These are phyloP conservation scores for Hypselothyrea guttata DNA, from an alignment of 2,888 invertebrate genomes.

Conservation along the genomic window DNA sequence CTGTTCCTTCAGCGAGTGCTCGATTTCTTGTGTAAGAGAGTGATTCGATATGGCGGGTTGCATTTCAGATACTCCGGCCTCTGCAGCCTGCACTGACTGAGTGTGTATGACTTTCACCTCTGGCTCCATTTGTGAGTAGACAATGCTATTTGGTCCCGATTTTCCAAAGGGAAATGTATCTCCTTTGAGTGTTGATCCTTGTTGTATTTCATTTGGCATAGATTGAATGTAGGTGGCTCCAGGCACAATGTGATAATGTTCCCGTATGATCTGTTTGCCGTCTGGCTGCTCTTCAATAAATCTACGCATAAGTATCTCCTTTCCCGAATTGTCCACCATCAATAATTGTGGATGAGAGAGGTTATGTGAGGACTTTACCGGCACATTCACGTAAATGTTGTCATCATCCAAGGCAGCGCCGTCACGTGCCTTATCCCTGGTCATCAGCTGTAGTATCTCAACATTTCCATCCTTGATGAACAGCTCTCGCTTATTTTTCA, in stretches of 20 bases:
- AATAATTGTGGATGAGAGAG: conserved; percentile 85
- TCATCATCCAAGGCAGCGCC: conserved; percentile 84
- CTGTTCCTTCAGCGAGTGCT: conserved; percentile 88
- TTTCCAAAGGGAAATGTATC: conserved; percentile 78
- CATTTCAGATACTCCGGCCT: conserved; percentile 74
- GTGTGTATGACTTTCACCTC: conserved; percentile 83
- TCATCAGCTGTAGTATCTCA: conserved; percentile 90
- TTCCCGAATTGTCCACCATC: conserved; percentile 90
- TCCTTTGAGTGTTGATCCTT: conserved; percentile 74
- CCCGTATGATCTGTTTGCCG: conserved; percentile 85
- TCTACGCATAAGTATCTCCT: conserved; percentile 91
- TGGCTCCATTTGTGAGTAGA: conserved; percentile 83
- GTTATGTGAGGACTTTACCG: conserved; percentile 83
- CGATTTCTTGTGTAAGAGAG: conserved; percentile 86
- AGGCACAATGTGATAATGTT: conserved; percentile 82
- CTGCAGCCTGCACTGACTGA: conserved; percentile 78
- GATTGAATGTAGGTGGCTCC: conserved; percentile 80
- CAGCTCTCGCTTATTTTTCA: conserved; percentile 85
- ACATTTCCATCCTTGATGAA: conserved; percentile 93
- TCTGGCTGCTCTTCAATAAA: conserved; percentile 92
- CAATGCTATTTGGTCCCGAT: conserved; percentile 81
- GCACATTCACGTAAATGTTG: conserved; percentile 84
- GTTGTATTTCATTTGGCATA: conserved; percentile 81
- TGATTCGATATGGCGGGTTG: conserved; percentile 82
- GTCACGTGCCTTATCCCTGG: conserved; percentile 85